Evolutionary conservation across 2,113 vertebrate species (phyloP).

Genomic region (Brachionichthys hirsutus): DNA sequence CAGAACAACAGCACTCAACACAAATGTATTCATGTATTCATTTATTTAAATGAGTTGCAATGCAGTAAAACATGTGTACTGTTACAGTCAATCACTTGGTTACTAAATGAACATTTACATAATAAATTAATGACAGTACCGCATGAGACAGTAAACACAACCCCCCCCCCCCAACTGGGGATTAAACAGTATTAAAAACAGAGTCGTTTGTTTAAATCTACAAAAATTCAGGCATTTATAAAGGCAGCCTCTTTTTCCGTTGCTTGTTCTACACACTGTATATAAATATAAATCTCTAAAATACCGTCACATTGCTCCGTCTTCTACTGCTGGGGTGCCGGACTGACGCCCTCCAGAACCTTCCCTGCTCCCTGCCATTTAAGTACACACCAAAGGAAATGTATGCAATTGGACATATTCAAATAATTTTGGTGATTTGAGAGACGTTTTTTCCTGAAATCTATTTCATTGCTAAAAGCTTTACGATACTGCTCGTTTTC

Average conservation of each 20-base stretch:
- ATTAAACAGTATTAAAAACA: constrained; percentile 67
- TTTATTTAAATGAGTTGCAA: constrained; percentile 74
- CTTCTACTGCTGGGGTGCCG: constrained; percentile 36
- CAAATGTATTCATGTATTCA: constrained; percentile 33
- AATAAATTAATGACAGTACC: constrained; percentile 77
- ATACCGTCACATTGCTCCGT: too few relatives aligned
- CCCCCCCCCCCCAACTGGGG: constrained; percentile 37
- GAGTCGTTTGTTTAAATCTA: constrained; percentile 64
- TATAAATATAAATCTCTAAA: constrained; percentile 79
- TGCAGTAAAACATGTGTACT: constrained; percentile 67
- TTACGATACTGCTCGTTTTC: constrained; percentile 23
- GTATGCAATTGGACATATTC: background rate
- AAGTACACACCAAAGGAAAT: constrained; percentile 4
- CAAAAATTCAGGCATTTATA: constrained; percentile 70
- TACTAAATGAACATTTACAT: constrained; percentile 71
- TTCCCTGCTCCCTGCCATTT: constrained; percentile 6
- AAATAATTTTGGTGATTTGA: constrained; percentile 6
- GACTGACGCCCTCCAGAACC: constrained; percentile 25
- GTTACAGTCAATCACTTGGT: constrained; percentile 66
- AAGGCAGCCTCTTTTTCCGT: constrained; percentile 65
- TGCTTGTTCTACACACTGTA: constrained; percentile 24
- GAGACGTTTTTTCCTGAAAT: background rate
- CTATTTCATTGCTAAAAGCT: background rate
- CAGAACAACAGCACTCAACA: background rate
- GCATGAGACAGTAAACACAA: constrained; percentile 64